Percentiles rank a stretch among this genome's conserved stretches.
phyloP scores from a whole-genome alignment of 2,888 invertebrate genomes.

The Malthinus seriepunctatus region DNA sequence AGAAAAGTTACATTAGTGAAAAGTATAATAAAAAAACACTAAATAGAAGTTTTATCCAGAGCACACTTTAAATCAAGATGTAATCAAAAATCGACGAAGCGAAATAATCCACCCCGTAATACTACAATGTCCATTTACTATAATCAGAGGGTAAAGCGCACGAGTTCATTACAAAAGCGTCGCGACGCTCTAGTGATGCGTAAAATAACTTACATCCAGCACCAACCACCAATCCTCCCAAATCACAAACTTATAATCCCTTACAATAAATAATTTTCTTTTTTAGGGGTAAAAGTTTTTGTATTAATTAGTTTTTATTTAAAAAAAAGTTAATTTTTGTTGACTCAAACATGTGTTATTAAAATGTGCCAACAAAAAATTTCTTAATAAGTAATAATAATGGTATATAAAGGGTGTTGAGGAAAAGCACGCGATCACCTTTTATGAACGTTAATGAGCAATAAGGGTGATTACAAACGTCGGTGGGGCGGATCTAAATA shows the following conservation, averaged over 20 bases:
- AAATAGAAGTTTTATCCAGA: slow-evolving; percentile 3
- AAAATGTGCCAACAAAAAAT: slow-evolving; percentile 25
- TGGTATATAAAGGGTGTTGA: slow-evolving; percentile 11
- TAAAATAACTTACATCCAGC: slow-evolving; percentile 44
- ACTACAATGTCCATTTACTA: slow-evolving; percentile 12
- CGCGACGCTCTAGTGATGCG: slow-evolving; percentile 42
- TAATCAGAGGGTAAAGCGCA: slow-evolving; percentile 11
- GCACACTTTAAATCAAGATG: slow-evolving; percentile 31
- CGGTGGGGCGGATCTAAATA: slow-evolving; percentile 21
- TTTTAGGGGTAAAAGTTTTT: neutral
- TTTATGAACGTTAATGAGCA: slow-evolving; percentile 37
- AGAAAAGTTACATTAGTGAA: neutral
- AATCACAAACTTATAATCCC: neutral
- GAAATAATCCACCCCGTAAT: slow-evolving; percentile 32
- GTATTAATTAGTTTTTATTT: neutral
- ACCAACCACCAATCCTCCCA: slow-evolving; percentile 29
- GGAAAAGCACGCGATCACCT: slow-evolving; percentile 35
- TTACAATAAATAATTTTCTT: neutral
- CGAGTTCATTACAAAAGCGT: slow-evolving; percentile 20
- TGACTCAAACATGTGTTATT: slow-evolving; percentile 18
- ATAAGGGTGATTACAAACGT: slow-evolving; percentile 35
- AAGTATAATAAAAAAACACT: neutral
- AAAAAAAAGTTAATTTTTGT: slow-evolving; percentile 5
- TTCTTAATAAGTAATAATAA: slow-evolving; percentile 23
- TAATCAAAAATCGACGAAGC: slow-evolving; percentile 35